Conservation (phyloP, 2,797 vertebrate species). For the Xenentodon cancila region DNA sequence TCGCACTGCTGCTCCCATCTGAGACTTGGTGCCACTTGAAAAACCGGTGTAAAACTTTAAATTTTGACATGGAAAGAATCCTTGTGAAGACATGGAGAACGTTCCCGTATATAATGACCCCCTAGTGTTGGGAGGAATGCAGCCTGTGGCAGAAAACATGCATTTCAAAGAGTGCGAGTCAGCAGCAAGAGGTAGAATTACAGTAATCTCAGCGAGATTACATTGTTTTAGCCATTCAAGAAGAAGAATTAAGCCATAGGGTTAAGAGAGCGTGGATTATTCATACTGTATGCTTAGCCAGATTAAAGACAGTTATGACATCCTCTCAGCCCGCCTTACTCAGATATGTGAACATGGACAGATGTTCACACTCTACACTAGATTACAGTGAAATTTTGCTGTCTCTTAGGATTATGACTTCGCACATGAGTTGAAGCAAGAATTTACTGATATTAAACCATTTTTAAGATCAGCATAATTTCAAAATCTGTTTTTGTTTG, state of each 20-base stretch:
- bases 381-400: slow-evolving; percentile 11
- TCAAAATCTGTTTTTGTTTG: background rate
- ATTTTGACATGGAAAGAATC: too few species aligned
- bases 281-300: slow-evolving; percentile 60
- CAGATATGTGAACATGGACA: slow-evolving; percentile 46
- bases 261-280: slow-evolving; percentile 58
- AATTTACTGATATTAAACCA: too few species aligned
- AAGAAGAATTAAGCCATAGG: slow-evolving; percentile 47
- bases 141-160: too few species aligned
- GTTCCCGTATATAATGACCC: too few species aligned
- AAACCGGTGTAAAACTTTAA: too few species aligned
- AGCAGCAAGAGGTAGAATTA: slow-evolving; percentile 46
- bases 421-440: background rate
- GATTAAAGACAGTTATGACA: slow-evolving; percentile 65
- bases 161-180: slow-evolving; percentile 7
- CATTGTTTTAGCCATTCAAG: slow-evolving; percentile 39
- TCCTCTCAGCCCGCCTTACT: slow-evolving; percentile 33
- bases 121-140: too few species aligned
- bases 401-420: slow-evolving; percentile 14
- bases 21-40: too few species aligned
- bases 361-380: slow-evolving; percentile 35
- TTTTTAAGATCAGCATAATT: background rate
- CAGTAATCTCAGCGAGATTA: slow-evolving; percentile 69
- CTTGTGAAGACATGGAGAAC: too few species aligned
- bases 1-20: too few species aligned